phyloP scores from a whole-genome alignment of 2,888 invertebrate species.

The Notodonta ziczac region DNA sequence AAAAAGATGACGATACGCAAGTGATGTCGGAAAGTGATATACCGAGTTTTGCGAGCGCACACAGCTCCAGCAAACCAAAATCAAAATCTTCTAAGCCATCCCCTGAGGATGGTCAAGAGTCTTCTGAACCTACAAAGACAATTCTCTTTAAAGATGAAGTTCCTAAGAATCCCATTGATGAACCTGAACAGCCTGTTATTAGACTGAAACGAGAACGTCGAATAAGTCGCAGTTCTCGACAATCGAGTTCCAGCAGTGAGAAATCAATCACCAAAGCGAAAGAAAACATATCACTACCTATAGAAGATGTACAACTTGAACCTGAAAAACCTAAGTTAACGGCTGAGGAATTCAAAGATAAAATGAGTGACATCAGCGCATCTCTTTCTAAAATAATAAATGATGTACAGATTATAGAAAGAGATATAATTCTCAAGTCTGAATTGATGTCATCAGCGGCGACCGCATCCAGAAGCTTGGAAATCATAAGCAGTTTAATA shows the following conservation, averaged over 20 bases:
- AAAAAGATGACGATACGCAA: constrained; percentile 85
- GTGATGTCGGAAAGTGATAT: constrained; percentile 84
- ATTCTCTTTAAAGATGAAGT: constrained; percentile 63
- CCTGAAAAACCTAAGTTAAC: constrained; percentile 37
- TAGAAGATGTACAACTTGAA: constrained; percentile 18
- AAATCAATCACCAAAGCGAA: constrained; percentile 69
- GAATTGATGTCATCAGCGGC: constrained; percentile 87
- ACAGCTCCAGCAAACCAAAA: constrained; percentile 81
- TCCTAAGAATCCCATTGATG: constrained; percentile 36
- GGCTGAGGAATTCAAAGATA: constrained; percentile 56
- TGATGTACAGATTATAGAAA: constrained; percentile 85
- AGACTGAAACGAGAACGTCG: constrained; percentile 66
- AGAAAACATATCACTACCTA: constrained; percentile 57
- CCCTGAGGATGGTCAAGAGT: constrained; percentile 61
- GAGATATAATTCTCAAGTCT: constrained; percentile 87
- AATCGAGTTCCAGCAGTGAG: constrained; percentile 76
- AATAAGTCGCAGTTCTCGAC: constrained; percentile 73
- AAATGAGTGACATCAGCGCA: constrained; percentile 51
- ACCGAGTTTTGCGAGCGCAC: constrained; percentile 88
- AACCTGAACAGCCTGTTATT: constrained; percentile 37
- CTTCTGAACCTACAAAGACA: constrained; percentile 61
- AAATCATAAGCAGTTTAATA: constrained; percentile 86
- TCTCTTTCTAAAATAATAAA: constrained; percentile 79
- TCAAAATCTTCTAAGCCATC: constrained; percentile 64
- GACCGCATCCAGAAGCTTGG: constrained; percentile 87